A percentile compares a stretch with the other conserved stretches of the same genome.
These are phyloP conservation scores for Pongo pygmaeus DNA, from an alignment of 2,113 vertebrate genomes.

Conservation along the genomic window DNA sequence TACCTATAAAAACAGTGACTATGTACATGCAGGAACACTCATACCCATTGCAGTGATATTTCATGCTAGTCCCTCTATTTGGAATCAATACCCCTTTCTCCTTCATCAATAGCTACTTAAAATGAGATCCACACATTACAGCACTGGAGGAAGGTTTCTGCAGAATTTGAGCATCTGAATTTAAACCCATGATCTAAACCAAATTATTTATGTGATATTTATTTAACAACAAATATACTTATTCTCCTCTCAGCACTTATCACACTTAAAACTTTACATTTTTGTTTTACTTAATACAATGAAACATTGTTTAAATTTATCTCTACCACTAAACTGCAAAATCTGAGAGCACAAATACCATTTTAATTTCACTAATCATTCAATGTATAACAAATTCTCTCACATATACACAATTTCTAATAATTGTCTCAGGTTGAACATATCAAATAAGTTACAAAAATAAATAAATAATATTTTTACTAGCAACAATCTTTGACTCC, in stretches of 20 bases:
- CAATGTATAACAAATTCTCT: neutral
- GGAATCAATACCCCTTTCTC: neutral
- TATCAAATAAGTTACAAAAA: neutral
- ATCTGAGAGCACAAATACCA: neutral
- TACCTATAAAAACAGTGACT: neutral
- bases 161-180: neutral
- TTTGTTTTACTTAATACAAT: neutral
- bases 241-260: neutral
- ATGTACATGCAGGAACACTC: accelerated
- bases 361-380: neutral
- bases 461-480: neutral
- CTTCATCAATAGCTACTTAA: neutral
- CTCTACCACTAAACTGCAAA: neutral
- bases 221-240: neutral
- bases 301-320: neutral
- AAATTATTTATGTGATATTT: neutral
- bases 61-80: neutral
- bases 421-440: neutral
- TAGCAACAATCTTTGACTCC: accelerated
- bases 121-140: neutral
- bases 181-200: neutral
- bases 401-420: neutral
- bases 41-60: neutral
- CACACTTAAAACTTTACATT: neutral
- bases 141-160: neutral